A percentile compares a stretch with the other conserved stretches of the same genome.
Evolutionary conservation across 2,888 invertebrate species (phyloP).

Genomic region (Megamerina dolium): DNA sequence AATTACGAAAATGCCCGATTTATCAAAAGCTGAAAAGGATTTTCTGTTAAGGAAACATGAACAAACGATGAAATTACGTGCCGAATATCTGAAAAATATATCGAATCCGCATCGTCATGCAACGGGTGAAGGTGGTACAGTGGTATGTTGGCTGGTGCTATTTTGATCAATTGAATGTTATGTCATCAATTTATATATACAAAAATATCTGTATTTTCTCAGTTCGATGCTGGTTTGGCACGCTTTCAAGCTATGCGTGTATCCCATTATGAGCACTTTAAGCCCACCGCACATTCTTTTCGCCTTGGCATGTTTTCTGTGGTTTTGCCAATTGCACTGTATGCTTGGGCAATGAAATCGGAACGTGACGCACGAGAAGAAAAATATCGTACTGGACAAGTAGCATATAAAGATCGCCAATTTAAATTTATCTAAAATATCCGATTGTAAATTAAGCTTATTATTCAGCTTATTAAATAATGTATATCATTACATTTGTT

Average conservation of each 20-base stretch:
- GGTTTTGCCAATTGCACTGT: constrained; percentile 54
- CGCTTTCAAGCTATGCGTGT: constrained; percentile 68
- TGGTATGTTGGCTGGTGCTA: constrained; percentile 59
- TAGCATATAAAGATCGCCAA: constrained; percentile 67
- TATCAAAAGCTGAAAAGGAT: constrained; percentile 34
- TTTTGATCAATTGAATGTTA: constrained; percentile 30
- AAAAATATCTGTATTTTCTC: constrained; percentile 16
- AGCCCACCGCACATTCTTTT: constrained; percentile 57
- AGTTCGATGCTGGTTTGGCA: constrained; percentile 79
- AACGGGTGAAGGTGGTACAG: constrained; percentile 59
- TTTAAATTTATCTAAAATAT: constrained; percentile 60
- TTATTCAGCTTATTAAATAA: too few species aligned
- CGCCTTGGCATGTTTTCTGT: constrained; percentile 52
- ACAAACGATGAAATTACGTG: constrained; percentile 48
- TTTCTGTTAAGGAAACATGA: constrained; percentile 40
- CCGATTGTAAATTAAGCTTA: too few species aligned
- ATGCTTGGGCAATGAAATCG: constrained; percentile 53
- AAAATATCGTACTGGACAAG: constrained; percentile 62
- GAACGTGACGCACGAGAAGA: constrained; percentile 55
- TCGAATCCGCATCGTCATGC: constrained; percentile 68
- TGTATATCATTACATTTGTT: not conserved
- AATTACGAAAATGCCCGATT: too few species aligned
- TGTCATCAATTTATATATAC: constrained; percentile 36
- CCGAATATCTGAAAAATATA: constrained; percentile 65
- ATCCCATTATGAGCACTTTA: constrained; percentile 61